Evolutionary conservation across 2,797 vertebrate genomes (phyloP).

Genomic region (Vipera ursinii): DNA sequence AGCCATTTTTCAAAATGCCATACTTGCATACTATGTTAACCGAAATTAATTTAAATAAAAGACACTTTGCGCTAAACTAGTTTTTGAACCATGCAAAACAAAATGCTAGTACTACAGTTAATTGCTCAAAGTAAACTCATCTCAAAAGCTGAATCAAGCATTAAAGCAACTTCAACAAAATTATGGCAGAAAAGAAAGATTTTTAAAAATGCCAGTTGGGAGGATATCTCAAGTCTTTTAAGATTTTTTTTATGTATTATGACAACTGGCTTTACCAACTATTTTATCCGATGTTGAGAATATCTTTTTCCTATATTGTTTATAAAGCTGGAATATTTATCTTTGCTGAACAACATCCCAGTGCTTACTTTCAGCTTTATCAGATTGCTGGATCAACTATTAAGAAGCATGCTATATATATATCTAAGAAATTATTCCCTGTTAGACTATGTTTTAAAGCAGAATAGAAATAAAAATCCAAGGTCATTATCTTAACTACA

Average conservation of each 20-base stretch:
- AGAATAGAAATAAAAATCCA: not conserved
- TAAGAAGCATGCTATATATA: not conserved
- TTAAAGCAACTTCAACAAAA: conserved; percentile 13
- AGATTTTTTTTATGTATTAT: not conserved
- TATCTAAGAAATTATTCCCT: not conserved
- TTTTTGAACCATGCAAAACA: conserved; percentile 4
- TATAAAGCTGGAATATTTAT: not conserved
- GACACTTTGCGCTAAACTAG: not conserved
- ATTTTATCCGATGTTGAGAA: not conserved
- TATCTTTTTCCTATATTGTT: not conserved
- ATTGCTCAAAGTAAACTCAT: not conserved
- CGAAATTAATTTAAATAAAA: not conserved
- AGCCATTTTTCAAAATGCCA: not conserved
- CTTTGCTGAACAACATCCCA: not conserved
- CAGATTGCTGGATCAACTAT: not conserved
- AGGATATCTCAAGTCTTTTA: not conserved
- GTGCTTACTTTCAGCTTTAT: conserved; percentile 24
- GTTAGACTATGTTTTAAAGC: conserved; percentile 2
- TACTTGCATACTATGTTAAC: not conserved
- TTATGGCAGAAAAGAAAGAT: not conserved
- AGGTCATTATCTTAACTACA: not conserved
- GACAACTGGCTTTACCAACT: not conserved
- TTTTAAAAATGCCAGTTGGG: not conserved
- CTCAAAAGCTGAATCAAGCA: conserved; percentile 2
- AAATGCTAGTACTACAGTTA: not conserved